phyloP scores from a whole-genome alignment of 2,113 vertebrate genomes.

The Mesitornis unicolor region DNA sequence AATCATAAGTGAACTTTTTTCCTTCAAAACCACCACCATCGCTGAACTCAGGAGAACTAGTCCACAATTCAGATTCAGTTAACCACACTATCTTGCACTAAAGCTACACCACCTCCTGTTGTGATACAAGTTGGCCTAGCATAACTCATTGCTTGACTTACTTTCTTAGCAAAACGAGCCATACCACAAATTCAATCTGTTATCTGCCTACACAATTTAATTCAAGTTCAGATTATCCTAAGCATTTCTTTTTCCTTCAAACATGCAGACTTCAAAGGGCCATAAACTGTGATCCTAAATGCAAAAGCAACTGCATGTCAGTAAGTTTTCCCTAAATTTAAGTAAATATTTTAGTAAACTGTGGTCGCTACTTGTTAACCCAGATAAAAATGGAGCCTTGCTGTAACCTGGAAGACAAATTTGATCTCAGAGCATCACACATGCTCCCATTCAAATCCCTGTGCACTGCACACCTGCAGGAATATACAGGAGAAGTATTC shows the following conservation, averaged over 20 bases:
- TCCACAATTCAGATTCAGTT: background rate
- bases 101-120: background rate
- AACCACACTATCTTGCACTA: background rate
- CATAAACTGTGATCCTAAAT: conserved; percentile 25
- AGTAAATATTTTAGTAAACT: conserved; percentile 24
- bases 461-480: background rate
- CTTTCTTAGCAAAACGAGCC: background rate
- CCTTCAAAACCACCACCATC: background rate
- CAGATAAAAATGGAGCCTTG: background rate
- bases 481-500: background rate
- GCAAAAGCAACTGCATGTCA: background rate
- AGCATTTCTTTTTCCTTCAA: conserved; percentile 21
- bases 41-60: background rate
- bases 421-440: background rate
- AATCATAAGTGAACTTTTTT: background rate
- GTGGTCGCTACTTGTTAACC: background rate
- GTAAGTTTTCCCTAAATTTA: background rate
- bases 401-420: background rate
- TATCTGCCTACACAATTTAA: background rate
- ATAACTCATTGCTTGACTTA: background rate
- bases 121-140: background rate
- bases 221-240: conserved; percentile 8
- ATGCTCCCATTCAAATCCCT: background rate
- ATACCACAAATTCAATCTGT: background rate
- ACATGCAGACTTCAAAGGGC: conserved; percentile 38